Percentiles rank a stretch among this genome's conserved stretches.
Evolutionary conservation across 2,888 invertebrate species (phyloP).

Genomic region (Strigamia maritima): DNA sequence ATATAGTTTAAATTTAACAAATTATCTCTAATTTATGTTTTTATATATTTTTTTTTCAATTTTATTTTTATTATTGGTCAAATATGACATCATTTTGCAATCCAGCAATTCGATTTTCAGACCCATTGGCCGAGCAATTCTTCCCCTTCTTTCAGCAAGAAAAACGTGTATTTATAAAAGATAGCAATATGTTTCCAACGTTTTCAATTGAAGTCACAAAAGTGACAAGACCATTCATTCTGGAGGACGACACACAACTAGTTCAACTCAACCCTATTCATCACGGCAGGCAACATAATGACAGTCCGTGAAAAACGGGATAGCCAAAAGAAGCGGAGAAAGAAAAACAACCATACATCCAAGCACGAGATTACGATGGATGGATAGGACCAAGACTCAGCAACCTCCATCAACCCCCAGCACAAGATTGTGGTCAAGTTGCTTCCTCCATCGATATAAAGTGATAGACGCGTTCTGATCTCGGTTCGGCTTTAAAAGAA

Average conservation of each 20-base stretch:
- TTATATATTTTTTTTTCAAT: no score
- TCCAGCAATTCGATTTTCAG: background rate
- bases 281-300: constrained; percentile 23
- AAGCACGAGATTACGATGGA: constrained; percentile 23
- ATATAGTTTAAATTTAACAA: background rate
- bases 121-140: background rate
- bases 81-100: background rate
- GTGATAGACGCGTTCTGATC: background rate
- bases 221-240: constrained; percentile 30
- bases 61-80: no score
- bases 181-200: constrained; percentile 27
- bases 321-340: background rate
- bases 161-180: constrained; percentile 13
- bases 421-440: constrained; percentile 21
- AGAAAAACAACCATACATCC: constrained; percentile 28
- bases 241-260: background rate
- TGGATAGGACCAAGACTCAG: background rate
- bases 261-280: constrained; percentile 20
- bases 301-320: constrained; percentile 1
- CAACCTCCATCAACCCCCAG: constrained; percentile 24
- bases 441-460: constrained; percentile 2
- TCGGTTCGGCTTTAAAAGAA: constrained; percentile 7
- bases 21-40: no score
- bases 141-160: background rate
- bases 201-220: constrained; percentile 19